phyloP scores from a whole-genome alignment of 1,140 invertebrate species.

The Xylocopa sonorina region DNA sequence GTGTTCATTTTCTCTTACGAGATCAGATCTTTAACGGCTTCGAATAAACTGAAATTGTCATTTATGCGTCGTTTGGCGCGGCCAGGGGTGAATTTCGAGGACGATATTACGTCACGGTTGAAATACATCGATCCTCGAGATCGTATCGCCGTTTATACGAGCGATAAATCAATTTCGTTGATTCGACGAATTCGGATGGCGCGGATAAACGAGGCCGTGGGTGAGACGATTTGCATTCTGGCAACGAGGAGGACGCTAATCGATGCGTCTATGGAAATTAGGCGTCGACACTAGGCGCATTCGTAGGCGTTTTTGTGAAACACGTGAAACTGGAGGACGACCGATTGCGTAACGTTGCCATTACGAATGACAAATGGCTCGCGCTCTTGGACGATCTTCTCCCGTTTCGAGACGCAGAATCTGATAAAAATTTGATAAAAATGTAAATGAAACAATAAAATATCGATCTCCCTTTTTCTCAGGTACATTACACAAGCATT shows the following conservation, averaged over 20 bases:
- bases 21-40: no score
- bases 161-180: constrained; percentile 26
- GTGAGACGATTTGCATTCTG: constrained; percentile 20
- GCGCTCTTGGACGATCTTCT: neutral
- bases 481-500: no score
- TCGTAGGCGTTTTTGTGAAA: constrained; percentile 20
- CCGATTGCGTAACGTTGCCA: neutral
- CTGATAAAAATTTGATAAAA: neutral
- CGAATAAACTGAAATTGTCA: no score
- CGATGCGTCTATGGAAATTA: constrained; percentile 12
- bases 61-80: no score
- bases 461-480: neutral
- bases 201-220: constrained; percentile 4
- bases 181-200: constrained; percentile 22
- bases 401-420: neutral
- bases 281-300: neutral
- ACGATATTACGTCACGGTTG: neutral
- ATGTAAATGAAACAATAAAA: neutral
- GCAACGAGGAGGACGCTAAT: constrained; percentile 1
- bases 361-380: neutral
- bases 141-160: neutral
- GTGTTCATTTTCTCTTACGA: no score
- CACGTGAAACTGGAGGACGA: neutral
- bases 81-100: neutral
- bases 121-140: neutral